A percentile compares a stretch with the other conserved stretches of the same genome.
These are phyloP conservation scores for Diaperis boleti DNA, from an alignment of 2,888 invertebrate genomes.

Conservation along the genomic window DNA sequence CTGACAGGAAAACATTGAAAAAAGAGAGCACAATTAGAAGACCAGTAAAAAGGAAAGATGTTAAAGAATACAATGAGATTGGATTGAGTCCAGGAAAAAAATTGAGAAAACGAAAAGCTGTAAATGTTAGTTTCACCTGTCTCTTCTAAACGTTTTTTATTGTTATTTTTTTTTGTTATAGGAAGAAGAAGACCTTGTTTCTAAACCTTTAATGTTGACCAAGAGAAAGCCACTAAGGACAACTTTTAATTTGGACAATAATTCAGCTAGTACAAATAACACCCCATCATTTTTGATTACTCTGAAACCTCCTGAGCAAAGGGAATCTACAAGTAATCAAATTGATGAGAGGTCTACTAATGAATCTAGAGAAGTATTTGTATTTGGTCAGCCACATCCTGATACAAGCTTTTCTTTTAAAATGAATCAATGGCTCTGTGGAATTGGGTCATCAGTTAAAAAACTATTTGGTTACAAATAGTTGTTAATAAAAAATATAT, in stretches of 20 bases:
- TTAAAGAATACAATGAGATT: constrained; percentile 69
- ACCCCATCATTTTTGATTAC: constrained; percentile 25
- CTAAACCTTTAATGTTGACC: background rate
- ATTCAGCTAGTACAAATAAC: background rate
- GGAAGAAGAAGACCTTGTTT: constrained; percentile 4
- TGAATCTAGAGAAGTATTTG: constrained; percentile 26
- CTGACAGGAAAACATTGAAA: constrained; percentile 72
- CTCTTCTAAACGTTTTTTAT: constrained; percentile 4
- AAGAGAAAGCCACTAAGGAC: constrained; percentile 17
- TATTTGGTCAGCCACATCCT: constrained; percentile 28
- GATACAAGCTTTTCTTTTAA: constrained; percentile 34
- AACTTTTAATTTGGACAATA: background rate
- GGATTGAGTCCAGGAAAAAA: constrained; percentile 69
- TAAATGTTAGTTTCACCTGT: constrained; percentile 15
- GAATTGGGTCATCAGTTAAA: constrained; percentile 34
- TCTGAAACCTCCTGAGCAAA: constrained; percentile 12
- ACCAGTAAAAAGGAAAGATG: constrained; percentile 71
- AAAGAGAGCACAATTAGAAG: constrained; percentile 75
- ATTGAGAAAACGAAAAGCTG: constrained; percentile 63
- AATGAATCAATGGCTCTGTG: constrained; percentile 36
- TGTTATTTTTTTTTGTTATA: constrained; percentile 1
- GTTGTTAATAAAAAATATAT: too few species aligned
- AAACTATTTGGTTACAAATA: constrained; percentile 33
- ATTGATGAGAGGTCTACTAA: background rate
- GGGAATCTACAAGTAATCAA: background rate